Evolutionary conservation across 64 coral and sea anemone species (phyloP).

Genomic region (Montipora foliosa): DNA sequence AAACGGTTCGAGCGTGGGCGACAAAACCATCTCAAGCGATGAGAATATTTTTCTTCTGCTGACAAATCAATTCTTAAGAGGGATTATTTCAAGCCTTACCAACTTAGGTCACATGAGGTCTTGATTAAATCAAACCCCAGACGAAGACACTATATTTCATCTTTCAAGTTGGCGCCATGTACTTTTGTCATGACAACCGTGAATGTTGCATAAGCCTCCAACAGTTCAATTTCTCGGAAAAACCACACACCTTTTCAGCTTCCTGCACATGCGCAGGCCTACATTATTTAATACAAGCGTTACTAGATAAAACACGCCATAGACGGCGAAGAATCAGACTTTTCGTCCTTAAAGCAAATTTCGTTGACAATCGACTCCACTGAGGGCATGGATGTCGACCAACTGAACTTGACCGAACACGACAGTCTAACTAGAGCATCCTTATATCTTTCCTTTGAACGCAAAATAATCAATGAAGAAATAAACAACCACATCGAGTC

Average conservation of each 20-base stretch:
- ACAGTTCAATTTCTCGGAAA: slow-evolving; percentile 5
- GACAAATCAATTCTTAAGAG: too few species aligned
- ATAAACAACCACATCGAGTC: background rate
- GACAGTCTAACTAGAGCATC: too few species aligned
- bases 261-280: background rate
- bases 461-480: background rate
- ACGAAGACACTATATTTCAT: too few species aligned
- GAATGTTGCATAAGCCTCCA: background rate
- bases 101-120: too few species aligned
- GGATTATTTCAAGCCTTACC: too few species aligned
- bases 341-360: background rate
- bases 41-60: too few species aligned
- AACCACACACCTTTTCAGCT: background rate
- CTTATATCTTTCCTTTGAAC: background rate
- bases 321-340: background rate
- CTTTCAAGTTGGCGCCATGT: too few species aligned
- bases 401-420: background rate
- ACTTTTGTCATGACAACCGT: too few species aligned
- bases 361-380: background rate
- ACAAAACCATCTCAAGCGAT: too few species aligned
- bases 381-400: background rate
- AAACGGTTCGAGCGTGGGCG: too few species aligned
- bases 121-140: too few species aligned
- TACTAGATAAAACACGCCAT: background rate
- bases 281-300: background rate